Evolutionary conservation across 2,113 vertebrate species (phyloP), one percentile per base, ranked within the genome.

Genomic region (Colossoma macropomum): DNA sequence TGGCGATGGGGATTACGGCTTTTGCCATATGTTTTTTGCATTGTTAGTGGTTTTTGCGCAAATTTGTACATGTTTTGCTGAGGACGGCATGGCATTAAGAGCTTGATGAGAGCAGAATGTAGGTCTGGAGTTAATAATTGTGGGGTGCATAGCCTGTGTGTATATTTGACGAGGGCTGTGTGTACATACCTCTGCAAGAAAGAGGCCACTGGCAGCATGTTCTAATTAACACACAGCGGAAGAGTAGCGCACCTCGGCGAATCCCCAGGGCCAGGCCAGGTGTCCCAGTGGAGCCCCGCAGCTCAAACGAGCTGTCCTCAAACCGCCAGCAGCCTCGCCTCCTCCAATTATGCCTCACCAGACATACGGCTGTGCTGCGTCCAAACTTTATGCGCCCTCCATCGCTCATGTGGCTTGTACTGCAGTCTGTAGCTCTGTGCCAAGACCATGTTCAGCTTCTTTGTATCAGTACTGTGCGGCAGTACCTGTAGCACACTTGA

Each of bases 161-260:
- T 23, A 12, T 38, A 30, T 19, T 54, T 65, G 72, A 28, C 27
- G n/a, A 56, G 48, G 62, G 80, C 50, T 68, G 62, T 75, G 50
- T 76, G 28, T 50, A 41, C 74, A 28, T 27, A 45, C 63, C 52
- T 11, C 63, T 60, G 48, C 28, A 23, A 68, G 45, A 73, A 82
- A 9, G 50, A 66, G 78, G 52, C 75, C 72, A 79, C 81, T 28
- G 75, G 72, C 77, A 52, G 74, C 60, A 45, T 70, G 81, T 63
- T 79, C 81, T 81, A 85, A 88, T 86, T 84, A 86, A 86, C 84
- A 84, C 60, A 56, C 32, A 54, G n/a, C 21, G 16, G 79, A 77
- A 48, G 75, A 52, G 66, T 63, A 81, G 84, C 73, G 54, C 74
- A 59, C 77, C 34, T 72, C 62, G 32, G 71, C 38, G 59, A 34